phyloP scores from a whole-genome alignment of 2,113 vertebrate species.

The Nothocercus nigrocapillus region DNA sequence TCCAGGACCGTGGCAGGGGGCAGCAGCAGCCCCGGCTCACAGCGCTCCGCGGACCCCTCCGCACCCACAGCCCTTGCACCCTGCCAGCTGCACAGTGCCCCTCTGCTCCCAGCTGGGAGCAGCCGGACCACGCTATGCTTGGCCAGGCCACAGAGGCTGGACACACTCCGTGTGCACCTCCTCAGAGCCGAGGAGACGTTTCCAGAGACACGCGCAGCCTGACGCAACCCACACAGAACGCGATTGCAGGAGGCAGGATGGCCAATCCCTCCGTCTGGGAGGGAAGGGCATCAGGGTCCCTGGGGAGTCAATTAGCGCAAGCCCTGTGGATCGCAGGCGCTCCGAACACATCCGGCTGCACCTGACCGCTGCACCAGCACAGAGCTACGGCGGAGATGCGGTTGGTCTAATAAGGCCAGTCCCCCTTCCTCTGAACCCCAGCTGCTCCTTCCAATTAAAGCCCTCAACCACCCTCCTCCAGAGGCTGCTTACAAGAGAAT shows the following conservation, averaged over 20 bases:
- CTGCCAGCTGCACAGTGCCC: too few species aligned
- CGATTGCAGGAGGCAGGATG: background rate
- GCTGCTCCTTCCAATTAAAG: background rate
- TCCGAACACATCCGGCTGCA: background rate
- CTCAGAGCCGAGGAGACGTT: background rate
- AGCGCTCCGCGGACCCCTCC: too few species aligned
- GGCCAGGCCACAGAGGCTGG: background rate
- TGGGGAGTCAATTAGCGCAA: background rate
- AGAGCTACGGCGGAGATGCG: background rate
- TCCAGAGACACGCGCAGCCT: background rate
- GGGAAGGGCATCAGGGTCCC: background rate
- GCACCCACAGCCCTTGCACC: too few species aligned
- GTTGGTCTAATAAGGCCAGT: background rate
- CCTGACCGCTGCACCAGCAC: background rate
- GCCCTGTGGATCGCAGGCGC: background rate
- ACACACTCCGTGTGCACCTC: background rate
- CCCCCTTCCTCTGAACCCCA: background rate
- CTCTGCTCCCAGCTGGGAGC: too few species aligned
- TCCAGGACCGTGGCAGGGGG: too few species aligned
- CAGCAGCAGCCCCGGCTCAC: too few species aligned
- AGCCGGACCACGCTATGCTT: too few species aligned
- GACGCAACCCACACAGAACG: background rate
- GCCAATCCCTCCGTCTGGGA: background rate
- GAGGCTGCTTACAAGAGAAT: background rate
- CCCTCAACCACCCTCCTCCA: background rate